phyloP scores from a whole-genome alignment of 1,140 invertebrate genomes.

The Subanguina moxae region DNA sequence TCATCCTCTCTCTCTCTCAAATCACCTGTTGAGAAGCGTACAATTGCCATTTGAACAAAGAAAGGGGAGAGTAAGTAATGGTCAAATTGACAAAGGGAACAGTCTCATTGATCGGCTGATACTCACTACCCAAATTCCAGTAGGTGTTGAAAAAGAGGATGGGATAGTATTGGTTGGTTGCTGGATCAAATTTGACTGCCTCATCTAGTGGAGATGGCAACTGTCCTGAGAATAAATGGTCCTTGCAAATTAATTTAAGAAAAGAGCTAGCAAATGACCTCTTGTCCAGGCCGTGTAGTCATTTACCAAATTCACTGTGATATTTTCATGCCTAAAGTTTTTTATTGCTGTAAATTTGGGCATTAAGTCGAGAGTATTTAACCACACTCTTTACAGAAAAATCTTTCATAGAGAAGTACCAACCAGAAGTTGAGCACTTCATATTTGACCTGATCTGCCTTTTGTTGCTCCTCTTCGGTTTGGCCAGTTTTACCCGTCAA shows the following conservation, averaged over 20 bases:
- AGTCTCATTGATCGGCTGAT: constrained; percentile 85
- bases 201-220: constrained; percentile 46
- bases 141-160: constrained; percentile 70
- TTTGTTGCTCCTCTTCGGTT: constrained; percentile 62
- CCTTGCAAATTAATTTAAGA: not conserved
- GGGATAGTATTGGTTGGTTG: constrained; percentile 67
- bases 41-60: constrained; percentile 93
- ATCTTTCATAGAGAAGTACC: no score
- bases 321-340: constrained; percentile 76
- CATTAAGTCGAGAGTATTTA: not conserved
- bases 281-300: constrained; percentile 89
- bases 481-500: constrained; percentile 72
- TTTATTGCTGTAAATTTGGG: no score
- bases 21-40: constrained; percentile 74
- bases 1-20: not conserved
- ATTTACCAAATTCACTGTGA: constrained; percentile 88
- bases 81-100: constrained; percentile 64
- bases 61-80: constrained; percentile 86
- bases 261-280: constrained; percentile 59
- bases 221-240: constrained; percentile 37
- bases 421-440: constrained; percentile 91
- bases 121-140: constrained; percentile 88
- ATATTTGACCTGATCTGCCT: constrained; percentile 73
- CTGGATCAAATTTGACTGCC: constrained; percentile 74
- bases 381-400: no score